Conservation (phyloP, 1,140 invertebrate species). For the Bombus consobrinus region DNA sequence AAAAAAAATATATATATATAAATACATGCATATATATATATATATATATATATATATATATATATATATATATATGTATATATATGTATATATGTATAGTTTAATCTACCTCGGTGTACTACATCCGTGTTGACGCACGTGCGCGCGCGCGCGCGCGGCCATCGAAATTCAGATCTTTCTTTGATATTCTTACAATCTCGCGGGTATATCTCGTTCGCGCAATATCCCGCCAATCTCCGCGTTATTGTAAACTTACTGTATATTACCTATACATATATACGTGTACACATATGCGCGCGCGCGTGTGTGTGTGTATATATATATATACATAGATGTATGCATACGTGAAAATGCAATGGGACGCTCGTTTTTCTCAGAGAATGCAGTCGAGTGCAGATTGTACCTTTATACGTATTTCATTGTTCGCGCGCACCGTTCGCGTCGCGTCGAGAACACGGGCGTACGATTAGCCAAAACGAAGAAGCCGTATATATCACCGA, state of each 20-base stretch:
- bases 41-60: neutral
- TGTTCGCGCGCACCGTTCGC: slow-evolving; percentile 27
- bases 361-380: slow-evolving; percentile 53
- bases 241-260: slow-evolving; percentile 78
- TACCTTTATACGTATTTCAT: slow-evolving; percentile 70
- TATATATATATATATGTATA: neutral
- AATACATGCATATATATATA: too few species aligned
- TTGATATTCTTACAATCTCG: slow-evolving; percentile 19
- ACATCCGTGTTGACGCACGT: slow-evolving; percentile 1
- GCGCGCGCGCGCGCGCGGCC: neutral
- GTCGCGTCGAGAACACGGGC: slow-evolving; percentile 31
- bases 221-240: slow-evolving; percentile 52
- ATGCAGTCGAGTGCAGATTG: slow-evolving; percentile 40
- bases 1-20: neutral
- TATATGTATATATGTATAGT: slow-evolving; percentile 15
- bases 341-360: slow-evolving; percentile 46
- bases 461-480: neutral
- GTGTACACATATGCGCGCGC: slow-evolving; percentile 29
- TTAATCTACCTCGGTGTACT: slow-evolving; percentile 41
- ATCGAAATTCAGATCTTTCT: slow-evolving; percentile 22
- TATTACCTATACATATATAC: slow-evolving; percentile 76
- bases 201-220: slow-evolving; percentile 32
- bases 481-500: neutral
- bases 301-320: slow-evolving; percentile 60
- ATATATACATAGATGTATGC: slow-evolving; percentile 69